Evolutionary conservation across 2,113 vertebrate genomes (phyloP).

Genomic region (zebrafish (Danio rerio)): DNA sequence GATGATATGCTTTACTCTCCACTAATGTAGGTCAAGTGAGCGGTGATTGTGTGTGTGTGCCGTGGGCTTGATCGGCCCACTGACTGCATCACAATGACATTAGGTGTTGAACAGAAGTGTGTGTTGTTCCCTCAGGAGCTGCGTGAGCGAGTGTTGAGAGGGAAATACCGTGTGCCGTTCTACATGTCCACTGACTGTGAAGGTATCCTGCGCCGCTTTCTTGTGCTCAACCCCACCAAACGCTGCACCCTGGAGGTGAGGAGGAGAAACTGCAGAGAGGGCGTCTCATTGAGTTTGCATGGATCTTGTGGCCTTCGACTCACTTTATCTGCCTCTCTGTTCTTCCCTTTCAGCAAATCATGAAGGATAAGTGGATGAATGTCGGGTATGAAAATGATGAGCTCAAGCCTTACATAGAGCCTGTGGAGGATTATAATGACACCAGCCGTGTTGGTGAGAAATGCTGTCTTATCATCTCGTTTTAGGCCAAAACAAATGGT

Average conservation of each 20-base stretch:
- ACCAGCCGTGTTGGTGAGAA: conserved; percentile 51
- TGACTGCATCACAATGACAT: conserved; percentile 33
- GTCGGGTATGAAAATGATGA: conserved; percentile 88
- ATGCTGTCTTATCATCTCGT: not conserved
- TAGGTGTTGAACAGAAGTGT: conserved; percentile 31
- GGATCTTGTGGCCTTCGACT: not conserved
- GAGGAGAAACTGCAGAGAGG: not conserved
- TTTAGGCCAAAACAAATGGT: too few species aligned
- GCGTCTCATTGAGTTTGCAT: not conserved
- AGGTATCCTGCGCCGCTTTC: conserved; percentile 87
- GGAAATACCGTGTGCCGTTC: conserved; percentile 95
- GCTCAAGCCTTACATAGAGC: conserved; percentile 88
- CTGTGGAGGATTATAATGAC: conserved; percentile 67
- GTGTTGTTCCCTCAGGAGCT: conserved; percentile 80
- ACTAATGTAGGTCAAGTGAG: conserved; percentile 33
- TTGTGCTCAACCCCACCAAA: conserved; percentile 93
- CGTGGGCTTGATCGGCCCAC: not conserved
- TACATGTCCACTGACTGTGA: conserved; percentile 98
- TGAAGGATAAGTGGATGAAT: conserved; percentile 97
- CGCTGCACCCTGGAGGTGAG: conserved; percentile 91
- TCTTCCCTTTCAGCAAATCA: conserved; percentile 84
- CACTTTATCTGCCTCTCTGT: conserved; percentile 7
- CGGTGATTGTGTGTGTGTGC: conserved; percentile 20
- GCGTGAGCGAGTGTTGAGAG: conserved; percentile 90
- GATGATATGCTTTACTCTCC: conserved; percentile 1